Conservation (phyloP, 2,797 vertebrate species). For the Muscicapa comitata region DNA sequence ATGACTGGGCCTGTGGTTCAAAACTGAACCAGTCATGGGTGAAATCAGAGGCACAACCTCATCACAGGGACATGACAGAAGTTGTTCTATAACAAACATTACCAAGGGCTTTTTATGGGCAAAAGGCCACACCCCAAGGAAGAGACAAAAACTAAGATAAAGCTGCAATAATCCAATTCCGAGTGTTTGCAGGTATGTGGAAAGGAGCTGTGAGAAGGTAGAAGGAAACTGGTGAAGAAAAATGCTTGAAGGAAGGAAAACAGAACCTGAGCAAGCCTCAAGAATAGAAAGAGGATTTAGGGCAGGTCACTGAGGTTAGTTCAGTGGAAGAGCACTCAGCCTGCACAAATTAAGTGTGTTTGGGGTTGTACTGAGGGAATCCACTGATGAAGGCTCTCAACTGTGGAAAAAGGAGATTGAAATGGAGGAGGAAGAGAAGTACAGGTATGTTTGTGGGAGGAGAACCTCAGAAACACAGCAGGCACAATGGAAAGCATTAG, state of each 20-base stretch:
- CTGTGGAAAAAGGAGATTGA: neutral
- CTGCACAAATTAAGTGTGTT: neutral
- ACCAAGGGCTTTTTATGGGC: neutral
- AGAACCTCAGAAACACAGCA: neutral
- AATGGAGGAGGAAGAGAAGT: neutral
- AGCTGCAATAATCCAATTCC: neutral
- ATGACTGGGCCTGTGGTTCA: rapidly evolving
- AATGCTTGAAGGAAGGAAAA: neutral
- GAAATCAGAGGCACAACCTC: neutral
- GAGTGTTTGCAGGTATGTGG: neutral
- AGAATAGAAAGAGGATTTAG: neutral
- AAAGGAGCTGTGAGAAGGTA: neutral
- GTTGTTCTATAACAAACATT: neutral
- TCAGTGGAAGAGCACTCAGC: neutral
- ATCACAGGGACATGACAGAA: neutral
- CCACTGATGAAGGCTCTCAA: neutral
- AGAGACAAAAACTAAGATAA: neutral
- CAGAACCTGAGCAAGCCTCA: neutral
- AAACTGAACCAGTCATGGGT: neutral
- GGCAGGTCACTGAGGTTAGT: neutral
- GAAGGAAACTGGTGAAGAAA: neutral
- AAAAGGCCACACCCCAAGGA: neutral
- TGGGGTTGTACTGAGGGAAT: neutral
- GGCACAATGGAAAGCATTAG: rapidly evolving
- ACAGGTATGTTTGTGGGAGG: neutral